These are phyloP conservation scores for Dryobota labecula DNA, from an alignment of 2,888 invertebrate genomes.

Conservation along the genomic window DNA sequence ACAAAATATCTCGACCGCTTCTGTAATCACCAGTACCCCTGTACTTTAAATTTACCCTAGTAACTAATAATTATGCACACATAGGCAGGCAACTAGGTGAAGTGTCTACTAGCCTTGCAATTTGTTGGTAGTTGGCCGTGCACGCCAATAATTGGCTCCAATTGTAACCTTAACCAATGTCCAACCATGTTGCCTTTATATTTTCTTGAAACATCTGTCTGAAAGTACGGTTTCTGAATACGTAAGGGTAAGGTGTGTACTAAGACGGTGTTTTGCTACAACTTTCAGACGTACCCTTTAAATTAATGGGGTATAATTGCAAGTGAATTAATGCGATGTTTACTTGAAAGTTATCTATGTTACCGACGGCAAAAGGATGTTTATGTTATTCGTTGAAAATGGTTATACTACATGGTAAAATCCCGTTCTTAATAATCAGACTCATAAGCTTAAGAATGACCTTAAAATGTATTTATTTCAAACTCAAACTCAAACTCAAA, in stretches of 20 bases:
- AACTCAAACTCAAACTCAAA: too few relatives aligned
- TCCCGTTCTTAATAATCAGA: neutral
- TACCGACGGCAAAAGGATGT: neutral
- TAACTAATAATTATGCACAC: conserved; percentile 53
- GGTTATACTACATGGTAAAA: neutral
- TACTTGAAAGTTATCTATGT: neutral
- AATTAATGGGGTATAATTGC: conserved; percentile 33
- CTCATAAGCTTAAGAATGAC: too few relatives aligned
- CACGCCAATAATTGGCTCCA: conserved; percentile 54
- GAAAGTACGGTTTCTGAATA: conserved; percentile 30
- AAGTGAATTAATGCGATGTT: conserved; percentile 4
- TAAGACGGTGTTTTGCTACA: neutral
- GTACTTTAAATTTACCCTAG: conserved; percentile 51
- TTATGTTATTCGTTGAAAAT: neutral
- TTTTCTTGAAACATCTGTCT: conserved; percentile 43
- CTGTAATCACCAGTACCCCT: conserved; percentile 28
- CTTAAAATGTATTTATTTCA: too few relatives aligned
- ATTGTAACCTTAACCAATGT: conserved; percentile 43
- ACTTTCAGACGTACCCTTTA: conserved; percentile 16
- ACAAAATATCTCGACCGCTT: conserved; percentile 28
- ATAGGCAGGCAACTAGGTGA: conserved; percentile 43
- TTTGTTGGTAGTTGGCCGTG: conserved; percentile 52
- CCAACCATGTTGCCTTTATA: conserved; percentile 31
- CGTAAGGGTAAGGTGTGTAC: conserved; percentile 16
- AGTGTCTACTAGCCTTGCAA: conserved; percentile 51